phyloP scores from a whole-genome alignment of 2,113 vertebrate species.

The Arenaria interpres region DNA sequence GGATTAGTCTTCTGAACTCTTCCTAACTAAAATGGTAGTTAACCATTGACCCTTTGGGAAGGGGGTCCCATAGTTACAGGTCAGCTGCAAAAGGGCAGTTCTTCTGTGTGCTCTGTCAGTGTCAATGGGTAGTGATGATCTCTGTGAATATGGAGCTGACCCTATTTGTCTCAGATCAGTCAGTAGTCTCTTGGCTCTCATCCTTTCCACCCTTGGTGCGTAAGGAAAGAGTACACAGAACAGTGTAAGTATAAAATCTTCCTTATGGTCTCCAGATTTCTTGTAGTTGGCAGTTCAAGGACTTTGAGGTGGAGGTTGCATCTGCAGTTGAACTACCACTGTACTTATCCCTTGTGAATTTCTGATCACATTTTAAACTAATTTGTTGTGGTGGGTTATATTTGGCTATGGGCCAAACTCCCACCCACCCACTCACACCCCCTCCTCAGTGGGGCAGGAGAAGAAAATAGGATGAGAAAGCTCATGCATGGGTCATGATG shows the following conservation, averaged over 20 bases:
- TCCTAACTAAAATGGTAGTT: neutral
- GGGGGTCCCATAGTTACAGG: neutral
- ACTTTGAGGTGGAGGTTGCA: neutral
- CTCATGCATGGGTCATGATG: neutral
- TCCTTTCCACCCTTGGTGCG: neutral
- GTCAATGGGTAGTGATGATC: neutral
- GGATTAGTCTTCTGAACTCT: conserved; percentile 15
- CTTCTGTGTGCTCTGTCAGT: neutral
- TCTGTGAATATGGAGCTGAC: neutral
- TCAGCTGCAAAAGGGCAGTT: neutral
- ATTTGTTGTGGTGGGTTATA: neutral
- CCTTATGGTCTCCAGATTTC: neutral
- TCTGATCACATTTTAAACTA: neutral
- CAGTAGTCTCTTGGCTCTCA: neutral
- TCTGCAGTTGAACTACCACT: neutral
- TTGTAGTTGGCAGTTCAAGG: neutral
- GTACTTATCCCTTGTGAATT: neutral
- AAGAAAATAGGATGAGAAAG: neutral
- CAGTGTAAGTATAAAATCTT: neutral
- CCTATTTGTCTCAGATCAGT: neutral
- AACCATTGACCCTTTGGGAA: neutral
- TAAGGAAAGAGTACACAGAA: neutral
- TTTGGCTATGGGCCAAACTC: neutral
- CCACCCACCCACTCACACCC: neutral
- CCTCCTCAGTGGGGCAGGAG: neutral